A percentile compares a stretch with the other conserved stretches of the same genome.
Conservation (phyloP, 1,140 invertebrate species). For the Drosophila nikananu region DNA sequence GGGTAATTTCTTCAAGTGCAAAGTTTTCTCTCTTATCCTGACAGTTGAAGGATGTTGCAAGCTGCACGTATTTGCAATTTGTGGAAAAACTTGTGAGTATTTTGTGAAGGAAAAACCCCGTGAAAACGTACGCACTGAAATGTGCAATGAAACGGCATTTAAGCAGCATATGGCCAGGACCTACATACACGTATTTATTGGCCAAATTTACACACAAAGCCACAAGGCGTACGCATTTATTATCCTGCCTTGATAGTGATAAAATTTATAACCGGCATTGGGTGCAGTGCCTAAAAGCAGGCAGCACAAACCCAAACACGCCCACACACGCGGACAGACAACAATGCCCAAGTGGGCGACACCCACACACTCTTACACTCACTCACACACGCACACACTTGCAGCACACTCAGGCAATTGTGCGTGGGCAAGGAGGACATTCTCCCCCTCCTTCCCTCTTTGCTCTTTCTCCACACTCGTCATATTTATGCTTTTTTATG, state of each 20-base stretch:
- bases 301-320: constrained; percentile 38
- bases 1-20: background rate
- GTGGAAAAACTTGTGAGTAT: constrained; percentile 22
- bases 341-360: constrained; percentile 69
- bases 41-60: constrained; percentile 29
- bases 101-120: constrained; percentile 7
- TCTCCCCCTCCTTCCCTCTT: background rate
- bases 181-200: constrained; percentile 12
- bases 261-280: constrained; percentile 80
- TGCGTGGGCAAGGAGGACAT: constrained; percentile 28
- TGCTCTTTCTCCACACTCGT: constrained; percentile 41
- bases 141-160: constrained; percentile 64
- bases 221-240: constrained; percentile 70
- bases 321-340: constrained; percentile 28
- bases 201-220: constrained; percentile 76
- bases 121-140: constrained; percentile 54
- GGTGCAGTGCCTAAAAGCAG: constrained; percentile 63
- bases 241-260: constrained; percentile 75
- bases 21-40: background rate
- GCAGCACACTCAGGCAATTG: constrained; percentile 41
- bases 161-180: constrained; percentile 55
- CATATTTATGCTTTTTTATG: constrained; percentile 77
- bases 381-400: constrained; percentile 18
- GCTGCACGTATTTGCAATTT: constrained; percentile 42
- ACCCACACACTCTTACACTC: constrained; percentile 13